These are phyloP conservation scores for Circaetus gallicus DNA, from an alignment of 2,113 vertebrate species.

Conservation along the genomic window DNA sequence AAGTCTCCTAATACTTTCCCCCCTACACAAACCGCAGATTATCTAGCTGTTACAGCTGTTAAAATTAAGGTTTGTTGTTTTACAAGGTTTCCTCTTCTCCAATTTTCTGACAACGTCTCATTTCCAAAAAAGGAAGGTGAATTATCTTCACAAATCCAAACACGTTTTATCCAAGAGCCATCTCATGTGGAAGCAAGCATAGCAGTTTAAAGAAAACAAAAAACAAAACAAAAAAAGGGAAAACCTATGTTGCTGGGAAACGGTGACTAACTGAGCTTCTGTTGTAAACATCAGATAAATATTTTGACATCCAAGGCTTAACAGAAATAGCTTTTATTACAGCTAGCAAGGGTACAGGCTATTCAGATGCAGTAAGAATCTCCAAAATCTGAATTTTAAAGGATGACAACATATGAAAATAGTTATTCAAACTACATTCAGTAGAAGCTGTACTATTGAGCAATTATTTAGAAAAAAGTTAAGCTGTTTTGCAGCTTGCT, in stretches of 20 bases:
- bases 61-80: not conserved
- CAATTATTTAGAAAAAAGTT: not conserved
- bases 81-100: not conserved
- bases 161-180: not conserved
- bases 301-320: not conserved
- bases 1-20: not conserved
- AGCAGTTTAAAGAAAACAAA: not conserved
- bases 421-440: not conserved
- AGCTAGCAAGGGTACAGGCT: not conserved
- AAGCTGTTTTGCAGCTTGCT: not conserved
- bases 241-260: not conserved
- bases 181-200: not conserved
- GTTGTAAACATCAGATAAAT: not conserved
- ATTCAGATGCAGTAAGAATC: not conserved
- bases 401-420: not conserved
- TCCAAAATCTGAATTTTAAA: not conserved
- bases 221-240: not conserved
- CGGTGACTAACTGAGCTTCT: not conserved
- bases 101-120: not conserved
- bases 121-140: not conserved
- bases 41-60: not conserved
- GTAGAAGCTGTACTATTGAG: not conserved
- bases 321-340: not conserved
- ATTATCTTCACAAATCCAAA: not conserved
- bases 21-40: not conserved